Conservation (phyloP, 2,113 vertebrate species). For the Brienomyrus longianalis region DNA sequence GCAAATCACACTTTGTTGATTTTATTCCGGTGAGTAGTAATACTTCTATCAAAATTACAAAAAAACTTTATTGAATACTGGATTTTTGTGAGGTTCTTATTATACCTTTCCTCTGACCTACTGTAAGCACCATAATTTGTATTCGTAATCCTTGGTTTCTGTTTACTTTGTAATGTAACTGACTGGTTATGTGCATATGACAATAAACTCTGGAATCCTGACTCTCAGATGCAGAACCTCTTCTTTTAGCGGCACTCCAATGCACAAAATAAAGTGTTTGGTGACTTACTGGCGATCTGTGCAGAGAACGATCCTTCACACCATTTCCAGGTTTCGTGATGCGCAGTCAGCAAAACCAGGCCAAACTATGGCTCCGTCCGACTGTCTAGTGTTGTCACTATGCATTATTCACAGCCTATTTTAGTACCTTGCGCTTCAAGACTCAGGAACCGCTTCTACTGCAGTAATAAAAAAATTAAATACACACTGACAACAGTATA, state of each 20-base stretch:
- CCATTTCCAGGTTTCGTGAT: not conserved
- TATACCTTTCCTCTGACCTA: not conserved
- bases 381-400: slow-evolving; percentile 18
- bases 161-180: not conserved
- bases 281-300: slow-evolving; percentile 32
- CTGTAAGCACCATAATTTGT: not conserved
- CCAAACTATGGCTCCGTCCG: slow-evolving; percentile 16
- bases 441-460: not conserved
- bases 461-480: not conserved
- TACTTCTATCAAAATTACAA: not conserved
- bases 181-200: not conserved
- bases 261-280: not conserved
- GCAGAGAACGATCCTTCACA: slow-evolving; percentile 25
- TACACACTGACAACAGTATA: not conserved
- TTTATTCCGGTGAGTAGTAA: not conserved
- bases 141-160: not conserved
- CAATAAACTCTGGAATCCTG: not conserved
- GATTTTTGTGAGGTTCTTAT: not conserved
- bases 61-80: not conserved
- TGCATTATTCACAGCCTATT: not conserved
- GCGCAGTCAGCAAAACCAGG: slow-evolving; percentile 14
- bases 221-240: not conserved
- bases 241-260: not conserved
- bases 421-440: not conserved
- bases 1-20: not conserved